Base-by-base conservation (phyloP, 2,888 invertebrate genomes). In the Diaprepes abbreviatus region DNA sequence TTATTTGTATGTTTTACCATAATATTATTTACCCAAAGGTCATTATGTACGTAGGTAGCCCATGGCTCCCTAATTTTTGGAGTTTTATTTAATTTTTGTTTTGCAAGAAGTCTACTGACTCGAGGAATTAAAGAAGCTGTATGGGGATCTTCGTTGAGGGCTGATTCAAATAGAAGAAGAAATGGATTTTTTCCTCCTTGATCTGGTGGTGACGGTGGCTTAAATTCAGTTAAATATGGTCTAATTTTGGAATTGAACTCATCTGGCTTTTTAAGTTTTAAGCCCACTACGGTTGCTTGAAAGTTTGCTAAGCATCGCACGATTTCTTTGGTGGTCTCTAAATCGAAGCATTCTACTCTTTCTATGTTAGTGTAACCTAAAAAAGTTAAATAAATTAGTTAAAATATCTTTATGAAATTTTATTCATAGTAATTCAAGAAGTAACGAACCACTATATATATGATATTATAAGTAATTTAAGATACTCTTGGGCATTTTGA, bases 11-110 rank as follows among this genome's bases (percentile, higher is more conserved):
- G 83, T 74, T 84, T 85, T 12, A 88, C 79, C 84, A 89, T 85
- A 3, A 88, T 82, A 73, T 89, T 89, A 75, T 89, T 89, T 10
- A 86, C 85, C 89, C 89, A 89, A 52, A 87, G 82, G 77, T 89
- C 89, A 2, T 83, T 81, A 70, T 89, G 89, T 1, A 84, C 82
- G 10, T 88, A 82, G 0, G 88, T 85, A 0, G 84, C 84, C 81
- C 86, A 89, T 5, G 72, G 73, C 52, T 74, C 74, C 45, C 65
- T 66, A 0, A 38, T 35, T 62, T 60, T 57, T 4, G 28, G 50
- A 12, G 40, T 5, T 63, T 60, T 36, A 68, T 72, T 33, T 10
- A 48, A 3, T 57, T 50, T 38, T 40, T 35, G 31, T 57, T 66
- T 54, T 16, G 24, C 21, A 6, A 63, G 10, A 10, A 36, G 6